Evolutionary conservation across 2,113 vertebrate species (phyloP).

Genomic region (Burhinus oedicnemus): DNA sequence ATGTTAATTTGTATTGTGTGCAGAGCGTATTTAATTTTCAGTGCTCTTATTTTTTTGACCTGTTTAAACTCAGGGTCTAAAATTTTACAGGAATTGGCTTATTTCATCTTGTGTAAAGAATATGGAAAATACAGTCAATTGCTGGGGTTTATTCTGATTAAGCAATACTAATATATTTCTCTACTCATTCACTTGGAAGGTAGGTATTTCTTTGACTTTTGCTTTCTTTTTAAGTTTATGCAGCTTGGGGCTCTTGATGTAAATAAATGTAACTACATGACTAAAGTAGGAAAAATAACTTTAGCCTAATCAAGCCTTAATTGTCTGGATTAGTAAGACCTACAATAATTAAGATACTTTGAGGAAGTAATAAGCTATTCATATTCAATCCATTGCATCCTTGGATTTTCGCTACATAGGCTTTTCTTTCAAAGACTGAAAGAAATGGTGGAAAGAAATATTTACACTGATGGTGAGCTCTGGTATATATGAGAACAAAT

Average conservation of each 20-base stretch:
- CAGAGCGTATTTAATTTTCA: neutral
- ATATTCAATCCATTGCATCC: neutral
- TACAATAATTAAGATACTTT: slow-evolving; percentile 22
- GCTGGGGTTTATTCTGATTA: neutral
- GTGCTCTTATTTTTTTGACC: neutral
- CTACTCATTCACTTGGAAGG: neutral
- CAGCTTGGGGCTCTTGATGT: neutral
- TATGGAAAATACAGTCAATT: neutral
- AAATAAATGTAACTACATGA: neutral
- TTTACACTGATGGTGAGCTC: neutral
- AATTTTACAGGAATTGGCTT: neutral
- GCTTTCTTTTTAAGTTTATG: neutral
- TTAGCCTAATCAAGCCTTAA: slow-evolving; percentile 47
- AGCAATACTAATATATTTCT: neutral
- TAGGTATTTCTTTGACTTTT: neutral
- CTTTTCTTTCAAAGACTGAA: neutral
- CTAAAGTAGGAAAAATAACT: slow-evolving; percentile 31
- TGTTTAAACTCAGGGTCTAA: neutral
- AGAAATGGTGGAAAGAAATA: neutral
- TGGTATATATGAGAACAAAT: neutral
- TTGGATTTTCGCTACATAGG: neutral
- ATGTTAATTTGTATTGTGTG: slow-evolving; percentile 26
- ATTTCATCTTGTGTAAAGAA: neutral
- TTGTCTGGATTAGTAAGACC: slow-evolving; percentile 11
- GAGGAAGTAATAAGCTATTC: slow-evolving; percentile 2